Evolutionary conservation across 2,888 invertebrate species (phyloP).

Genomic region (Sialis fuliginosa): DNA sequence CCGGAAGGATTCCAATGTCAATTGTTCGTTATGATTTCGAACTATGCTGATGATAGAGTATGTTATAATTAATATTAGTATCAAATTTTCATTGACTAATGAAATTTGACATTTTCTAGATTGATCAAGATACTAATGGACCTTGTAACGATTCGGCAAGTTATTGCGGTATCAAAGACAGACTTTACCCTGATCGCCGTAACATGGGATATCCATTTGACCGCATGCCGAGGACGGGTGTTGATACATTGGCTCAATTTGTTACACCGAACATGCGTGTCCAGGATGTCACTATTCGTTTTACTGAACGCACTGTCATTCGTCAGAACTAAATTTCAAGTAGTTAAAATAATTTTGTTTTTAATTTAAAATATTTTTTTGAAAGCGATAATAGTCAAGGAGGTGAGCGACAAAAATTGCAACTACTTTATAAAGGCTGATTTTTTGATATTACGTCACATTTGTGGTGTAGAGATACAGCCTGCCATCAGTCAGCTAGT

Average conservation of each 20-base stretch:
- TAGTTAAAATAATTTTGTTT: no score
- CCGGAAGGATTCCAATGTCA: slow-evolving; percentile 45
- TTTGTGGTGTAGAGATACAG: no score
- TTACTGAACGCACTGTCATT: slow-evolving; percentile 26
- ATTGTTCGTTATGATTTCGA: slow-evolving; percentile 62
- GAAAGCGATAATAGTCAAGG: no score
- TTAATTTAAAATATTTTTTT: no score
- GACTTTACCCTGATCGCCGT: slow-evolving; percentile 60
- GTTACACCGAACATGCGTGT: slow-evolving; percentile 56
- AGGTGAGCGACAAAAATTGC: no score
- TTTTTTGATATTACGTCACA: no score
- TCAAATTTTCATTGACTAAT: background rate
- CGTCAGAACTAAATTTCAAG: background rate
- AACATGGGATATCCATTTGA: slow-evolving; percentile 78
- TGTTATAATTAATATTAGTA: slow-evolving; percentile 6
- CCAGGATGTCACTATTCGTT: slow-evolving; percentile 40
- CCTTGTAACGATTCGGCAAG: slow-evolving; percentile 55
- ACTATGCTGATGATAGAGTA: slow-evolving; percentile 49
- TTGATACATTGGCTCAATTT: slow-evolving; percentile 43
- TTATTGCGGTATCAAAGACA: slow-evolving; percentile 63
- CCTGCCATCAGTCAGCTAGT: no score
- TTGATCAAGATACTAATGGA: slow-evolving; percentile 33
- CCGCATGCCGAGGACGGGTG: slow-evolving; percentile 36
- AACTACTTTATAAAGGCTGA: no score
- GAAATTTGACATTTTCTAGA: slow-evolving; percentile 17